Evolutionary conservation across 2,113 vertebrate species (phyloP).

Genomic region (Tyto alba): DNA sequence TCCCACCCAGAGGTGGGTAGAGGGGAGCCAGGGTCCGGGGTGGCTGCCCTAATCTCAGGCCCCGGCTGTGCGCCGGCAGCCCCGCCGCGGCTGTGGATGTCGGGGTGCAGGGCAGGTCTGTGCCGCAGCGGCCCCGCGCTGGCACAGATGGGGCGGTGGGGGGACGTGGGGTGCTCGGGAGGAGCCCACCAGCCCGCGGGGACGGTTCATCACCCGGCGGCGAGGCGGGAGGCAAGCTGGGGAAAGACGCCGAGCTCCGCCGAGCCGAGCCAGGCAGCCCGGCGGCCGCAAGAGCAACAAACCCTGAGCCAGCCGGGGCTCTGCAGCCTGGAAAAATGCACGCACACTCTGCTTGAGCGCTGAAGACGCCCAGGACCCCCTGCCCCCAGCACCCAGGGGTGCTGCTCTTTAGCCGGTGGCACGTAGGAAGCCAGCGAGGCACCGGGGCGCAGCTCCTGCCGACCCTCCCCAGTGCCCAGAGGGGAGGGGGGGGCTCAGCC

Average conservation of each 20-base stretch:
- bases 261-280: background rate
- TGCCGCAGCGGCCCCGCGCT: accelerated
- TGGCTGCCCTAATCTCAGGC: background rate
- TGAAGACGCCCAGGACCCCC: background rate
- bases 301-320: accelerated
- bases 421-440: background rate
- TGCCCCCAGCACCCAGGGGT: background rate
- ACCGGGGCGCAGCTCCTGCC: background rate
- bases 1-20: background rate
- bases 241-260: background rate
- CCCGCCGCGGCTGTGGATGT: accelerated
- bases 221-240: accelerated
- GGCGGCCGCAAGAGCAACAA: accelerated
- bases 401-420: background rate
- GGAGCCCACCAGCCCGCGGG: background rate
- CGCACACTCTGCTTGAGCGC: background rate
- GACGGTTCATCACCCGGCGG: background rate
- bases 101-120: no score
- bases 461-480: background rate
- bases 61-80: background rate
- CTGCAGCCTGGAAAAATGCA: background rate
- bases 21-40: background rate
- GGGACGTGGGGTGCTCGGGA: accelerated
- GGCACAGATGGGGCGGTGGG: background rate
- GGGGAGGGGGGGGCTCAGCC: background rate